These are phyloP conservation scores for Nesidiocoris tenuis DNA, from an alignment of 2,888 invertebrate genomes.

Conservation along the genomic window DNA sequence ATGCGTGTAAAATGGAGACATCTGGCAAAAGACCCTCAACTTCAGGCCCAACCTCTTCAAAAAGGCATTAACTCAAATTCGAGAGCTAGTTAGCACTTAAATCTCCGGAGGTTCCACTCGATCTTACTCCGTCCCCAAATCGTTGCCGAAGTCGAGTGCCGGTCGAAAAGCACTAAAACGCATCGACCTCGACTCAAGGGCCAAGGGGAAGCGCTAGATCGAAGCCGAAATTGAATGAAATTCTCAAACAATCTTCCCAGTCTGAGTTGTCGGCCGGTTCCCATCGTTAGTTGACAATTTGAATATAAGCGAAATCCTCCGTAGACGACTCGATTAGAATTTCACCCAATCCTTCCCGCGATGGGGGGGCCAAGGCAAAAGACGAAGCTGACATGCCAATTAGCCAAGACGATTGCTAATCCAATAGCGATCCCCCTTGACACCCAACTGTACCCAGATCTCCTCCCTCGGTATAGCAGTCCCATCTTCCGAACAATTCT, in stretches of 20 bases:
- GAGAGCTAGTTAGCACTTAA: no score
- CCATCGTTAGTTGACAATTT: conserved; percentile 22
- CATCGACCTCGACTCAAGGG: neutral
- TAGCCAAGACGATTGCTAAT: conserved; percentile 36
- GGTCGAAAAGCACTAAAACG: neutral
- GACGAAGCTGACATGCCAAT: conserved; percentile 36
- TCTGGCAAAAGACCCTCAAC: no score
- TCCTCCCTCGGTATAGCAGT: neutral
- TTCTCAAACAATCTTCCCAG: conserved; percentile 29
- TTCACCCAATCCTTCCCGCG: conserved; percentile 7
- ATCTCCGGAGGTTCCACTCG: neutral
- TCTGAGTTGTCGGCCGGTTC: neutral
- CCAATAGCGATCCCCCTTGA: conserved; percentile 28
- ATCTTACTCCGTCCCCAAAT: neutral
- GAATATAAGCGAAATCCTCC: conserved; percentile 31
- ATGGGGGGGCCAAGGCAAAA: neutral
- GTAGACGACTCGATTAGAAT: conserved; percentile 31
- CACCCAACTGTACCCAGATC: no score
- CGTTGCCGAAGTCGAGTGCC: neutral
- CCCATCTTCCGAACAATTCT: conserved; percentile 3
- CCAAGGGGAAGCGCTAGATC: neutral
- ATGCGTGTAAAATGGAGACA: no score
- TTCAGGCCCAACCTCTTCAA: no score
- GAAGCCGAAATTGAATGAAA: neutral
- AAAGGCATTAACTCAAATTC: no score